Evolutionary conservation across 2,797 vertebrate species (phyloP), one percentile per base, ranked within the genome.

Genomic region (Dromococcyx pavoninus): DNA sequence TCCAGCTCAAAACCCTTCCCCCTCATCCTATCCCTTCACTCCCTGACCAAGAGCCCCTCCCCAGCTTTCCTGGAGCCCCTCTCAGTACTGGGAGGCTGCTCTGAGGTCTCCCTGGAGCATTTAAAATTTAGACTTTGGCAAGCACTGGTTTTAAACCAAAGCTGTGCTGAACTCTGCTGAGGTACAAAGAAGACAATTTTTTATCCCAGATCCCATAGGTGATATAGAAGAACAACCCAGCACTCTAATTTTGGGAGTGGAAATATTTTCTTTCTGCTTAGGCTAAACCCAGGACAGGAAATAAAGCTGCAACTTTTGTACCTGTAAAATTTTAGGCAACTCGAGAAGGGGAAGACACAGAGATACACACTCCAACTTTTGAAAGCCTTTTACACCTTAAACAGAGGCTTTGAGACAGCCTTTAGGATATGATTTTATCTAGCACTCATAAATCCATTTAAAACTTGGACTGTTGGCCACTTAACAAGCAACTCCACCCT

Each of bases 401-500:
- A 24, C 13, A 43, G 30, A 85, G 81, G 23, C 54, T 94, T 54
- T 1, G 3, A 78, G 65, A 33, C 69, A 67, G 50, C 37, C 64
- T 86, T 86, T 78, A 73, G 88, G 64, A 57, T 18, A 37, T 19
- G 72, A 88, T 89, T 91, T 80, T 89, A 87, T 79, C 87, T 79
- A 57, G 27, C 48, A 30, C 21, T 91, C 78, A 48, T 75, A 92
- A 94, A 94, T 70, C 86, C 70, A 62, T 90, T 80, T 61, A 69
- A 60, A 91, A 81, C 84, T 76, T 54, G 86, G 71, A 32, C 17
- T 56, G 56, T 43, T 88, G 88, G 61, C 58, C 44, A 62, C 83
- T 83, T 73, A 87, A 80, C 69, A 80, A 89, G 82, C 78, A 57
- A 78, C 85, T 86, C 79, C 94, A 91, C 94, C 93, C 88, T 80